Base-by-base conservation (phyloP, 53 echinoderm and acorn worm genomes). In the Crossaster papposus region DNA sequence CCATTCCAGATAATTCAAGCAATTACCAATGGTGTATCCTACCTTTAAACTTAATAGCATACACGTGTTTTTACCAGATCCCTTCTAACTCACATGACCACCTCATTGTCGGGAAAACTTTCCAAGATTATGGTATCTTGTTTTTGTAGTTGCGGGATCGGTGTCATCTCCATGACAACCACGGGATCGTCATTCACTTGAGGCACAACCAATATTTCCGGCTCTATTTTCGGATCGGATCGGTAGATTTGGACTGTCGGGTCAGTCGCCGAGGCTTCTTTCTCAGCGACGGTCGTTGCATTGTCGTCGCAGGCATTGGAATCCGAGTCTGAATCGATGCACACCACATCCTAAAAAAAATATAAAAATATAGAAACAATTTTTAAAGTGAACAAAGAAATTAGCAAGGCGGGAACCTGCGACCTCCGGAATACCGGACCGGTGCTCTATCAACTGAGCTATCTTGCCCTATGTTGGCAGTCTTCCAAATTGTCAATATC, bases 21-120 rank as follows among this genome's bases (percentile, higher is more conserved):
- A n/a, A n/a, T n/a, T n/a, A 7, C 2, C 7, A 38, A 4, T 38
- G 38, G 38, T 4, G 38, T 38, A 7, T 7, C 38, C 2, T 38
- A 38, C 7, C 2, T 38, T 38, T 4, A 4, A 2, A 38, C 7
- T 4, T 38, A 2, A 38, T 38, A 38, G n/a, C 7, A 38, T 38
- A 38, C 2, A 7, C 2, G 38, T 4, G 14, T 35, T 20, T 75
- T 3, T n/a, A 14, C 17, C 1, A 79, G 15, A 79, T 4, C 79
- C 24, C 0, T 14, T 4, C 7, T 10, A 62, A 76, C 87, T 87
- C 63, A 87, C 87, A 87, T 87, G 55, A 84, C 84, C 10, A 87
- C 63, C 58, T 87, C 87, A 63, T 77, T 87, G n/a, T 87, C 76
- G 1, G 64, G 87, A 12, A 87, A 37, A 36, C 36, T 87, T 23